These are phyloP conservation scores for Drosophila leonis DNA, from an alignment of 2,888 invertebrate genomes.

Conservation along the genomic window DNA sequence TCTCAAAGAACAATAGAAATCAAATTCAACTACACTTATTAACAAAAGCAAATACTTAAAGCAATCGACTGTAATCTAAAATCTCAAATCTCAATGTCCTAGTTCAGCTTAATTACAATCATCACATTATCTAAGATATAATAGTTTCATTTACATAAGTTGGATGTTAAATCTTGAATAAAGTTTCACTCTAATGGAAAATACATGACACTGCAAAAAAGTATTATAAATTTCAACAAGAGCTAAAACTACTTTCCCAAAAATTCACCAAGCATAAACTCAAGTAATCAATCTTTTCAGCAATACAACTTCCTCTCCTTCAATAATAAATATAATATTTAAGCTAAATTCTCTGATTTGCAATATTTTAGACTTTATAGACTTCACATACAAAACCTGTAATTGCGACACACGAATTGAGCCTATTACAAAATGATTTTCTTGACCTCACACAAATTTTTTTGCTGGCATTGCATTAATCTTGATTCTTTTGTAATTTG, in stretches of 20 bases:
- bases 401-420: not conserved
- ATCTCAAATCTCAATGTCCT: not conserved
- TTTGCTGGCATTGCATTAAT: conserved; percentile 1
- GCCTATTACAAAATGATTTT: not conserved
- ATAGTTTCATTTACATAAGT: not conserved
- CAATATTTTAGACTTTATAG: not conserved
- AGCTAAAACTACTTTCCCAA: conserved; percentile 15
- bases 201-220: not conserved
- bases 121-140: not conserved
- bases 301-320: not conserved
- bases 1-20: too few species aligned
- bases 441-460: not conserved
- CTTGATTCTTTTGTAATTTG: conserved; percentile 29
- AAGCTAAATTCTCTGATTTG: not conserved
- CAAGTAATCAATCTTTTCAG: not conserved
- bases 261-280: conserved; percentile 28
- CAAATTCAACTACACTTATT: too few species aligned
- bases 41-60: too few species aligned
- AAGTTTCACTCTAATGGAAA: not conserved
- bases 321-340: not conserved
- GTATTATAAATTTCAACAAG: not conserved
- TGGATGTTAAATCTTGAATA: not conserved
- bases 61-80: not conserved
- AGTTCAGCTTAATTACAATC: not conserved
- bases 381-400: not conserved